These are phyloP conservation scores for Pocillopora meandrina DNA, from an alignment of 92 coral and sea anemone genomes.

Conservation along the genomic window DNA sequence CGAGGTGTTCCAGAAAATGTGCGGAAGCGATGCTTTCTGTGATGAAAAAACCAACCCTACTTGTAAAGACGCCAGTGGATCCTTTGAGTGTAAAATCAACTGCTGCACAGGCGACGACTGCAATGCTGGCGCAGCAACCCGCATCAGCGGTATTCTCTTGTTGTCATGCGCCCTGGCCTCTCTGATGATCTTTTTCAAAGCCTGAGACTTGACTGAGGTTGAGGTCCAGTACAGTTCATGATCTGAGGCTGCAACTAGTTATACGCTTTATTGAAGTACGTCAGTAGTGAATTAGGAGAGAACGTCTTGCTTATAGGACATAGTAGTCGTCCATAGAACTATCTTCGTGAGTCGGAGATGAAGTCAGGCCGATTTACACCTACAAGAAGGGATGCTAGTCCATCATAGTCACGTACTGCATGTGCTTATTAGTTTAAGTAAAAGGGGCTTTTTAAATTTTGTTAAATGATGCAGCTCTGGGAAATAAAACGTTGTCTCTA, in stretches of 20 bases:
- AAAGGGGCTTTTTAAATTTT: too few species aligned
- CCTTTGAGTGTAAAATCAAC: background rate
- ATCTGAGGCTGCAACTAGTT: background rate
- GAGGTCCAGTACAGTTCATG: background rate
- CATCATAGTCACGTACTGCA: too few species aligned
- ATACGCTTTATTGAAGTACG: too few species aligned
- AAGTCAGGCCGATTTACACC: too few species aligned
- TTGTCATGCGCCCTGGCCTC: background rate
- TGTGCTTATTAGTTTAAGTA: too few species aligned
- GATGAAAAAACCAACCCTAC: background rate
- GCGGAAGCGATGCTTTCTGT: background rate
- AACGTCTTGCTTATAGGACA: too few species aligned
- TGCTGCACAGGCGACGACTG: background rate
- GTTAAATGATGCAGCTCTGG: too few species aligned
- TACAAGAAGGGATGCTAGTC: too few species aligned
- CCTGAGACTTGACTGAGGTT: background rate
- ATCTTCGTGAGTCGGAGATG: too few species aligned
- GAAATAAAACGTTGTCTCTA: too few species aligned
- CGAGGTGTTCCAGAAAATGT: background rate
- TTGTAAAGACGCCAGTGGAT: background rate
- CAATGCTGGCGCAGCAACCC: background rate
- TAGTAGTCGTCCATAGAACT: too few species aligned
- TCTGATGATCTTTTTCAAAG: background rate
- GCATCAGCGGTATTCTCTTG: conserved; percentile 12
- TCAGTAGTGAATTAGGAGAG: too few species aligned